Conservation (phyloP, 1,140 invertebrate species). For the Hylaeus anthracinus region DNA sequence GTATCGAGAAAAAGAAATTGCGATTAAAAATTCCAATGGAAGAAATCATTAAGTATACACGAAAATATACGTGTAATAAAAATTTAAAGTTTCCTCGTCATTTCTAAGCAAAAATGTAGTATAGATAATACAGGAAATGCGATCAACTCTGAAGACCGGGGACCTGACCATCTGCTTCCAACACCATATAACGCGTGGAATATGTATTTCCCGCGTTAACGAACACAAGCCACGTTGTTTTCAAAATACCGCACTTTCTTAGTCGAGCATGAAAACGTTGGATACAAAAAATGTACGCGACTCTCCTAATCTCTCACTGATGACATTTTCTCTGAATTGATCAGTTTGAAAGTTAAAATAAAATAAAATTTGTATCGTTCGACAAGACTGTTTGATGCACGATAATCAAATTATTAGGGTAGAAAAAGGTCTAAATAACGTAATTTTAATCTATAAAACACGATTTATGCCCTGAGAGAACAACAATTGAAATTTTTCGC, state of each 20-base stretch:
- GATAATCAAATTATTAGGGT: background rate
- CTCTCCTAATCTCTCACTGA: background rate
- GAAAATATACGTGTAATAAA: background rate
- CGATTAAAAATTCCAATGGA: background rate
- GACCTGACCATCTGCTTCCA: background rate
- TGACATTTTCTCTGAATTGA: background rate
- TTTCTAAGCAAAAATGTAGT: background rate
- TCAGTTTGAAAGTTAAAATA: slow-evolving; percentile 7
- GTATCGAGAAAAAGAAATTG: background rate
- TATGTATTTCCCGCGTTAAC: slow-evolving; percentile 41
- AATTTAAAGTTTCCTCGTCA: background rate
- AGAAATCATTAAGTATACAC: background rate
- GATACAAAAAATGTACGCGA: background rate
- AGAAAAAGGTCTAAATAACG: background rate
- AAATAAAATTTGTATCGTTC: background rate
- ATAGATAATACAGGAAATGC: background rate
- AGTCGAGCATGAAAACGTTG: background rate
- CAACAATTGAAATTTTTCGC: slow-evolving; percentile 23
- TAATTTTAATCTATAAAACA: background rate
- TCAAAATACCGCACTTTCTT: background rate
- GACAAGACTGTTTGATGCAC: background rate
- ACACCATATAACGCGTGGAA: background rate
- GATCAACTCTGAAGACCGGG: background rate
- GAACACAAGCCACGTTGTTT: background rate
- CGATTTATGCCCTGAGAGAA: background rate